phyloP scores from a whole-genome alignment of 2,797 vertebrate species.

The Manis crassicaudata region DNA sequence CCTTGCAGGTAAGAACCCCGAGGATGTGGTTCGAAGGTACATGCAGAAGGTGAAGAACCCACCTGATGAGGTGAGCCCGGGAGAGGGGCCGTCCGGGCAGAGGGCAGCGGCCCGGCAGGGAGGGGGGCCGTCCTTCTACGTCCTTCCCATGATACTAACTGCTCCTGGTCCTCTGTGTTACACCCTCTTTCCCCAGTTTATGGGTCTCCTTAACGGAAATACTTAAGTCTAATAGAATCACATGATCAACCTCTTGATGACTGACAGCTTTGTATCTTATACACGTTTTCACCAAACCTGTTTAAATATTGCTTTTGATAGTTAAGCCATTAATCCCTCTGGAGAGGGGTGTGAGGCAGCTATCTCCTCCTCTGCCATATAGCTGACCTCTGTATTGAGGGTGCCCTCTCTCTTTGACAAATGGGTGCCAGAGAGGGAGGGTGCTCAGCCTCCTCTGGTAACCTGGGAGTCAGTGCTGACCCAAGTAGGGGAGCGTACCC shows the following conservation, averaged over 20 bases:
- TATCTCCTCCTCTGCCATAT: too few relatives aligned
- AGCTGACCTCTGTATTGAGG: not conserved
- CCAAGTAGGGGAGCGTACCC: not conserved
- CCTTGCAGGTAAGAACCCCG: conserved; percentile 91
- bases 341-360: too few relatives aligned
- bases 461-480: not conserved
- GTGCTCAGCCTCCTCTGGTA: not conserved
- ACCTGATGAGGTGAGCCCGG: conserved; percentile 92
- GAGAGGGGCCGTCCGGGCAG: fast-evolving
- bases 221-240: not conserved
- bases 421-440: not conserved
- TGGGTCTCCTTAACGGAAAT: not conserved
- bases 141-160: fast-evolving
- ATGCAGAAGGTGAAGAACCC: conserved; percentile 95
- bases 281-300: not conserved
- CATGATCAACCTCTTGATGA: not conserved
- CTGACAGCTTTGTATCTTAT: not conserved
- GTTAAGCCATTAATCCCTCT: not conserved
- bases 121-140: not conserved
- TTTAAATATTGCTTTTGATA: not conserved
- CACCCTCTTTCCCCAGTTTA: not conserved
- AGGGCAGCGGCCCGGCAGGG: too few relatives aligned
- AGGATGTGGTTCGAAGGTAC: conserved; percentile 96
- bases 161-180: not conserved
- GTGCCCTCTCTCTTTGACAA: not conserved